Conservation (phyloP, 2,797 vertebrate species). For the Gymnothorax reevesii region DNA sequence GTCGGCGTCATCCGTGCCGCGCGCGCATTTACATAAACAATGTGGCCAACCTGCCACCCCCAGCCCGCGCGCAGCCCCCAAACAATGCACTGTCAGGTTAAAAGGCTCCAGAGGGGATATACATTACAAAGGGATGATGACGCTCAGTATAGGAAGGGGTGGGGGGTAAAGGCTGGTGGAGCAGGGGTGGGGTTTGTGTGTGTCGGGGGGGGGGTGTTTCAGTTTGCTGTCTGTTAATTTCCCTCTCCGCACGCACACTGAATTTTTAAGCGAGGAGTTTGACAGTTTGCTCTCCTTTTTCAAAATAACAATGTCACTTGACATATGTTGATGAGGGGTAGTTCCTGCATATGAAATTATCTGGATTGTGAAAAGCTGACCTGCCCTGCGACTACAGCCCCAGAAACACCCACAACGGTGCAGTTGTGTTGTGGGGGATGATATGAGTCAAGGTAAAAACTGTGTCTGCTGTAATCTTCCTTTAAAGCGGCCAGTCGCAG, state of each 20-base stretch:
- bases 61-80: slow-evolving; percentile 47
- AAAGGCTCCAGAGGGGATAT: slow-evolving; percentile 75
- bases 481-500: neutral
- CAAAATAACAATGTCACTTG: neutral
- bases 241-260: neutral
- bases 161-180: neutral
- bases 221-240: slow-evolving; percentile 70
- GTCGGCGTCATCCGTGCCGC: slow-evolving; percentile 77
- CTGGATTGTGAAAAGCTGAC: neutral
- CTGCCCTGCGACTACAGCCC: neutral
- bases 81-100: slow-evolving; percentile 78
- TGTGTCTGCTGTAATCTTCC: neutral
- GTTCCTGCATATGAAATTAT: neutral
- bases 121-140: slow-evolving; percentile 78
- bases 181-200: neutral
- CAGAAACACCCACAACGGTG: neutral
- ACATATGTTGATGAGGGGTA: neutral
- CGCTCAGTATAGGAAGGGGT: neutral
- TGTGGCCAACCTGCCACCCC: slow-evolving; percentile 78
- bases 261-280: neutral
- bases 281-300: neutral
- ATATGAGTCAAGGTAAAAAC: neutral
- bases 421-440: neutral
- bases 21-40: slow-evolving; percentile 81
- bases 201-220: slow-evolving; percentile 62